These are phyloP conservation scores for Tamias sibiricus DNA, from an alignment of 2,113 vertebrate genomes.

Conservation along the genomic window DNA sequence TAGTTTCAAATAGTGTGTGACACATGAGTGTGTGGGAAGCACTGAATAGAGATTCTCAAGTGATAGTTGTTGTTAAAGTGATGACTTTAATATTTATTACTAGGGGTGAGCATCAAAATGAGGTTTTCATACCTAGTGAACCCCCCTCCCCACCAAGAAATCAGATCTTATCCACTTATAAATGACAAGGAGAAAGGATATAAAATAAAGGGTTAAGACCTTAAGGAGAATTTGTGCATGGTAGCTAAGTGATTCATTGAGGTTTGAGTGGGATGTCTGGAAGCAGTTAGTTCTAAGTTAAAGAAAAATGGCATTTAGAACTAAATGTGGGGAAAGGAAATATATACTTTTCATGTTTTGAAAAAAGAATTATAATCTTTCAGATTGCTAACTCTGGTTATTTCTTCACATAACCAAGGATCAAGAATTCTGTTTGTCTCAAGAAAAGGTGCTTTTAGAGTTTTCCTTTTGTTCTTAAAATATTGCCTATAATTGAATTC, in stretches of 20 bases:
- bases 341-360: conserved; percentile 63
- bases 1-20: neutral
- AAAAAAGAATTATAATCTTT: conserved; percentile 36
- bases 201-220: conserved; percentile 18
- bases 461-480: conserved; percentile 65
- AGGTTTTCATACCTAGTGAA: neutral
- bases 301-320: conserved; percentile 61
- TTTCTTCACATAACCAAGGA: conserved; percentile 48
- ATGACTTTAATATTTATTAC: neutral
- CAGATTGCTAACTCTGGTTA: conserved; percentile 45
- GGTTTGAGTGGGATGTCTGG: conserved; percentile 59
- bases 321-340: conserved; percentile 58
- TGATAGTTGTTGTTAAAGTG: no score
- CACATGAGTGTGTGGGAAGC: neutral
- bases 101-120: neutral
- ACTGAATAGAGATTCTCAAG: rapidly evolving
- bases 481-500: conserved; percentile 58
- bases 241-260: conserved; percentile 22
- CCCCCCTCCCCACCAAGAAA: neutral
- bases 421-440: conserved; percentile 1
- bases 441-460: neutral
- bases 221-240: neutral
- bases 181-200: neutral
- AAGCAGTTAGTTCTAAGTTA: conserved; percentile 67
- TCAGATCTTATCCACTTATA: neutral